Evolutionary conservation across 2,888 invertebrate species (phyloP), one percentile per base, ranked within the genome.

Genomic region (Pseudeuparius sepicola): DNA sequence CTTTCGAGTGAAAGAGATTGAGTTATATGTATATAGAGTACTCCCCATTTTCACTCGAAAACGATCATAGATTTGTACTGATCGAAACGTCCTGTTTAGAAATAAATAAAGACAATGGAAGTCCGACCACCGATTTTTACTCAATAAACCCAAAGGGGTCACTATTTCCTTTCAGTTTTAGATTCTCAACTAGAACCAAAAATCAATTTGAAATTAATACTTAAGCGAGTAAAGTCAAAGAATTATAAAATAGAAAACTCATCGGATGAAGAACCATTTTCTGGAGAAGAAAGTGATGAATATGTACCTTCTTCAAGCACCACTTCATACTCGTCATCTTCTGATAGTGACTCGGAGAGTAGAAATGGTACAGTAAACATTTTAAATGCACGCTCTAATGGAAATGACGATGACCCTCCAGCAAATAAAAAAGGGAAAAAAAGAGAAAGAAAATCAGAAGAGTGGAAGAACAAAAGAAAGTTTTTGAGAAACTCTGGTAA

Each of bases 191-290:
- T 9, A 11, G 26, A 26, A 12, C 26, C 26, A 26, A 26, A 26
- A 34, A 11, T 13, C 15, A 34, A 10, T 26, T 34, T 16, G 10
- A 34, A 26, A 34, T 25, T 34, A 26, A 34, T 17, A 14, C 9
- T 34, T 25, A 34, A 10, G 31, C 9, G 20, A 31, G 31, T 31
- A 31, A 13, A 17, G 10, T 11, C 31, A 18, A 5, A 20, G 12
- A 31, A 17, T 31, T 31, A 31, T 31, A 31, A 2, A 20, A 31
- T 31, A 5, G 34, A 34, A 3, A 34, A 24, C 17, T 16, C 25
- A 15, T 34, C 34, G 18, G 34, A 34, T 24, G 16, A 34, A 34
- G 34, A 26, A 34, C 25, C 34, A 34, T 34, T 34, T 14, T 14
- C 4, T 34, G 34, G 34, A 26, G 34, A 24, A 24, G 34, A 34